phyloP scores from a whole-genome alignment of 1,140 invertebrate species.

The Cotesia chilonis region DNA sequence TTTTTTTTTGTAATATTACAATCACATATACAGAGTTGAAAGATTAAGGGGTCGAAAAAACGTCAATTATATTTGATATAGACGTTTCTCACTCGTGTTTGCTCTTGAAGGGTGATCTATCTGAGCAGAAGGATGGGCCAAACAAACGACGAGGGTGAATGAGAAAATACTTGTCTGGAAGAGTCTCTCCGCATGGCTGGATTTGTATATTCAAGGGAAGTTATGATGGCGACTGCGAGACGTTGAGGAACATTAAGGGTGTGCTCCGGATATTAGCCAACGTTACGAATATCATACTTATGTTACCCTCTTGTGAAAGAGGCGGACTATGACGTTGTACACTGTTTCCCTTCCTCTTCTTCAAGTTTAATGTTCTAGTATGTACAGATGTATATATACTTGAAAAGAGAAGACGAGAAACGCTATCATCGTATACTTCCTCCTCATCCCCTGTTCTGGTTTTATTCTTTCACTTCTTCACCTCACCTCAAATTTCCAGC shows the following conservation, averaged over 20 bases:
- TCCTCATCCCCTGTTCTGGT: background rate
- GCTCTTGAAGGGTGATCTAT: conserved; percentile 35
- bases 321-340: conserved; percentile 30
- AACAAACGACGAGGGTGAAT: background rate
- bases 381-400: conserved; percentile 5
- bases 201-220: conserved; percentile 50
- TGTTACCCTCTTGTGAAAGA: conserved; percentile 33
- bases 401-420: conserved; percentile 7
- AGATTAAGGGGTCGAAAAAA: conserved; percentile 44
- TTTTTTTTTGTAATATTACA: conserved; percentile 53
- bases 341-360: conserved; percentile 13
- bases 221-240: conserved; percentile 43
- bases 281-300: conserved; percentile 34
- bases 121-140: background rate
- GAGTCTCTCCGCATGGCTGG: conserved; percentile 37
- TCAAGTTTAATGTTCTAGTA: conserved; percentile 11
- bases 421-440: background rate
- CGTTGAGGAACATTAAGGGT: conserved; percentile 23
- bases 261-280: conserved; percentile 40
- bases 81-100: conserved; percentile 43
- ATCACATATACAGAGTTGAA: conserved; percentile 56
- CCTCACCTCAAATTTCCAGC: conserved; percentile 31
- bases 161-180: conserved; percentile 10
- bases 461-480: conserved; percentile 9
- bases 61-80: conserved; percentile 56